A percentile compares a stretch with the other conserved stretches of the same genome.
These are phyloP conservation scores for Megastigmus dorsalis DNA, from an alignment of 2,888 invertebrate genomes.

Conservation along the genomic window DNA sequence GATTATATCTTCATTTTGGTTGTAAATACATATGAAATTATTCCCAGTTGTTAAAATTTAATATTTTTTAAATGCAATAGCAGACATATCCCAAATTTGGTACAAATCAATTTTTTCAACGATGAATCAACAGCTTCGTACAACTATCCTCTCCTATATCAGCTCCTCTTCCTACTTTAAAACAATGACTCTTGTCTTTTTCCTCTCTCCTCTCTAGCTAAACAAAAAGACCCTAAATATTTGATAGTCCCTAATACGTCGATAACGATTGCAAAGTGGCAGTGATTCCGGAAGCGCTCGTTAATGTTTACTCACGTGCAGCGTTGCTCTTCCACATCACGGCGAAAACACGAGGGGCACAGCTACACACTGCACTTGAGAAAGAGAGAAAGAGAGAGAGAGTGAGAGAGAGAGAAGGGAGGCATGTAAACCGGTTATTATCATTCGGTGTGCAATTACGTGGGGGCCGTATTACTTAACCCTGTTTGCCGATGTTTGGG, in stretches of 20 bases:
- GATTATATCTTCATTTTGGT: no score
- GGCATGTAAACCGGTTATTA: slow-evolving; percentile 45
- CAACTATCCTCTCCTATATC: no score
- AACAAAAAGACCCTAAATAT: slow-evolving; percentile 10
- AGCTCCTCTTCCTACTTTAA: no score
- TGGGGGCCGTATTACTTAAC: slow-evolving; percentile 66
- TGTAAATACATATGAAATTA: no score
- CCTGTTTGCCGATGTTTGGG: slow-evolving; percentile 58
- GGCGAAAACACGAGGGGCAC: no score
- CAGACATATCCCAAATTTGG: no score
- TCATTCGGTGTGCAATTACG: slow-evolving; percentile 62
- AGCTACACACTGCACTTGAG: no score
- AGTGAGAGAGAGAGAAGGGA: background rate
- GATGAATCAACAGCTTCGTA: no score
- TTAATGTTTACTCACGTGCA: slow-evolving; percentile 52
- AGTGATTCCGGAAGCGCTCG: slow-evolving; percentile 49
- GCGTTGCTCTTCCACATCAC: background rate
- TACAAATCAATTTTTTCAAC: no score
- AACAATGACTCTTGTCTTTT: slow-evolving; percentile 38
- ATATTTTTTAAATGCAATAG: no score
- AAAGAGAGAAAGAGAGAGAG: background rate
- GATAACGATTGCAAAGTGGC: slow-evolving; percentile 48
- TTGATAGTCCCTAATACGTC: slow-evolving; percentile 34
- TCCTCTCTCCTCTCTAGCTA: slow-evolving; percentile 12
- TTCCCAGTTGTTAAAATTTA: no score